These are phyloP conservation scores for Aplidium turbinatum DNA, from an alignment of 23 tunicate genomes.

Conservation along the genomic window DNA sequence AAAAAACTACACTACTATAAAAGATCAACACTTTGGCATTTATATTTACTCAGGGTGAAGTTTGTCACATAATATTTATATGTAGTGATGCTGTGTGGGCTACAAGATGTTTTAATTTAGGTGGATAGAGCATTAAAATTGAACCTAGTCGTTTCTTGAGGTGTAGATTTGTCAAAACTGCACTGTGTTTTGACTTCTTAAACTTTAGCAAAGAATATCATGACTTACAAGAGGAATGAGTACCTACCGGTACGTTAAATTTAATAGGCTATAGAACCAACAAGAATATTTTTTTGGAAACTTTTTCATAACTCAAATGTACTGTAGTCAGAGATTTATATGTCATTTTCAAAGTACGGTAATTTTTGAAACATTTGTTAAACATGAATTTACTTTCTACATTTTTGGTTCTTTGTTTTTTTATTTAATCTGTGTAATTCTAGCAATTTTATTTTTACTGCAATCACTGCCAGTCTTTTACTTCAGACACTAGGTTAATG, in stretches of 20 bases:
- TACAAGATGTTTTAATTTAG: constrained; percentile 15
- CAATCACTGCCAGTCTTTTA: constrained; percentile 48
- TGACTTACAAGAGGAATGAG: constrained; percentile 33
- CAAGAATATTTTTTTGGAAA: too few relatives aligned
- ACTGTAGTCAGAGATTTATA: constrained; percentile 21
- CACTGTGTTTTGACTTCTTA: constrained; percentile 12
- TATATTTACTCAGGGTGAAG: neutral
- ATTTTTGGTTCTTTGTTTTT: too few relatives aligned
- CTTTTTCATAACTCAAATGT: constrained; percentile 16
- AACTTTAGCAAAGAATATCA: constrained; percentile 32
- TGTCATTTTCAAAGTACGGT: constrained; percentile 19
- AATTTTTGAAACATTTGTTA: too few relatives aligned
- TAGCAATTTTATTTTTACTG: constrained; percentile 32
- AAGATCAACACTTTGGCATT: too few relatives aligned
- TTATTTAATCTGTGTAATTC: constrained; percentile 35
- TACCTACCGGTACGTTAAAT: neutral
- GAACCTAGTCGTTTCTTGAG: constrained; percentile 9
- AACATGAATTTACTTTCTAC: neutral
- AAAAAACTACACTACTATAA: neutral
- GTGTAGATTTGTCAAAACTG: constrained; percentile 26
- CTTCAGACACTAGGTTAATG: too few relatives aligned
- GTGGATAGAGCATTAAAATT: constrained; percentile 16
- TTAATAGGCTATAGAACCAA: too few relatives aligned
- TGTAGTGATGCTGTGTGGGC: constrained; percentile 15
- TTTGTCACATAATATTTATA: neutral